Conservation (phyloP, 2,113 vertebrate species). For the Vimba vimba region DNA sequence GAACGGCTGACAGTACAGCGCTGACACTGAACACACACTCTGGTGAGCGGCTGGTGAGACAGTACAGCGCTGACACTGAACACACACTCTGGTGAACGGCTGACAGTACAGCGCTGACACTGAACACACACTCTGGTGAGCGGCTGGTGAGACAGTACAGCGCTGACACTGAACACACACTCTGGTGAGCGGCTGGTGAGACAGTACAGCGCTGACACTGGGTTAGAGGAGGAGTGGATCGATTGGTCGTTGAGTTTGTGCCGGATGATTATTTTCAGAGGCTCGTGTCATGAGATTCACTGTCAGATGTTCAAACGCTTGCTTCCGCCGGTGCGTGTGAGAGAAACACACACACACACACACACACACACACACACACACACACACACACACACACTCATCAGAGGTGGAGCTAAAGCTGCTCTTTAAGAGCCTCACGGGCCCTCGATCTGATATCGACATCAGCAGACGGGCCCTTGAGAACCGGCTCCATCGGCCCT, state of each 20-base stretch:
- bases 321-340: constrained; percentile 6
- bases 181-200: neutral
- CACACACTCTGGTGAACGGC: neutral
- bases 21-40: neutral
- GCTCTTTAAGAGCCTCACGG: neutral
- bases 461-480: constrained; percentile 69
- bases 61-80: neutral
- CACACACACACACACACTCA: no score
- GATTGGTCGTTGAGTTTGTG: neutral
- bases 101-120: neutral
- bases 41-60: neutral
- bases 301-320: constrained; percentile 55
- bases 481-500: constrained; percentile 64
- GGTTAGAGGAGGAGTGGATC: no score
- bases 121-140: neutral
- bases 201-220: neutral
- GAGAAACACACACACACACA: neutral
- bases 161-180: neutral
- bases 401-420: constrained; percentile 11
- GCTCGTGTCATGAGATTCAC: neutral
- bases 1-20: neutral
- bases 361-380: no score
- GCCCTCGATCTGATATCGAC: constrained; percentile 66
- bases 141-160: neutral
- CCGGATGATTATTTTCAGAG: neutral